Conservation (phyloP, 1,140 invertebrate genomes). For the Eurosta solidaginis region DNA sequence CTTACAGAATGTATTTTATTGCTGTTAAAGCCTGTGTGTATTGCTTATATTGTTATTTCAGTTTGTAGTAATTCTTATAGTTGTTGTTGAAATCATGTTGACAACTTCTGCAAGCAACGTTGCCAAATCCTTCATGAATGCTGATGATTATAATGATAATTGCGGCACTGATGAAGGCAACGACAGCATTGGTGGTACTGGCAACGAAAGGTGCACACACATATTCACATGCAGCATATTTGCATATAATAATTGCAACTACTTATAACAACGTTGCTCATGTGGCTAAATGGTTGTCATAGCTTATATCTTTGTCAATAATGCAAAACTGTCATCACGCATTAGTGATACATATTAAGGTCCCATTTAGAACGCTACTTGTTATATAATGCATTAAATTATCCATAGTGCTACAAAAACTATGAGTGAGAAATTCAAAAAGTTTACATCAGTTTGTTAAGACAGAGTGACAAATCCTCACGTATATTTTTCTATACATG, state of each 20-base stretch:
- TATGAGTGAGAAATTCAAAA: no score
- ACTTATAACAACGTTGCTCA: background rate
- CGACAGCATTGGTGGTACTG: background rate
- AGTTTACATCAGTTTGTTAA: no score
- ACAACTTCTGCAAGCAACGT: background rate
- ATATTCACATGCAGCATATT: background rate
- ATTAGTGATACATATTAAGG: no score
- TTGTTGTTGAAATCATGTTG: background rate
- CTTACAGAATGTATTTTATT: background rate
- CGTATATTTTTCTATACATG: no score
- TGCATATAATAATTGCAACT: background rate
- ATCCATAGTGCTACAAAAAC: no score
- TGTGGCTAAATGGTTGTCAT: background rate
- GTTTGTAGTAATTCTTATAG: background rate
- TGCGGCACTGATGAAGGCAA: background rate
- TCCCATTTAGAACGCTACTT: no score
- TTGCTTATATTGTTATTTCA: background rate
- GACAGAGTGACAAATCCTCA: no score
- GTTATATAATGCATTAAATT: no score
- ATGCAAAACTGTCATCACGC: no score
- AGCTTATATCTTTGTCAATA: no score
- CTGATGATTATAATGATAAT: conserved; percentile 27
- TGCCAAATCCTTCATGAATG: conserved; percentile 24
- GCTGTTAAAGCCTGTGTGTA: background rate
- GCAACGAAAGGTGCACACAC: background rate